Base-by-base conservation (phyloP, 2,888 invertebrate genomes). In the Netelia inedita region DNA sequence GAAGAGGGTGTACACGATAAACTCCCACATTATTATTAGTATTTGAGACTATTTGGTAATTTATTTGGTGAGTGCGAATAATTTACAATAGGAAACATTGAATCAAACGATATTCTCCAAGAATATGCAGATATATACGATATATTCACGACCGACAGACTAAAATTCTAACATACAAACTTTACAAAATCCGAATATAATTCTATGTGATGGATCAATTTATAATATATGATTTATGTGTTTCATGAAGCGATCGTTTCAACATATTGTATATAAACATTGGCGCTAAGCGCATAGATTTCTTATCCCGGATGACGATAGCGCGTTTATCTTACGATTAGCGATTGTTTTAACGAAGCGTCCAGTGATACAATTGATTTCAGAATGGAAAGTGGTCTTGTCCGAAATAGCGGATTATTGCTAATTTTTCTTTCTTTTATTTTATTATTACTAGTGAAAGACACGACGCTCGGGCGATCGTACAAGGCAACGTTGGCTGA, bases 171-270 rank as follows among this genome's bases (percentile, higher is more conserved):
- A 88, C 82, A 89, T 91, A 90, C 89, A 91, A 91, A 91, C 79
- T 84, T 91, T 91, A 91, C 87, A 91, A 91, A 91, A 91, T 88
- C 76, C 87, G 80, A 88, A 85, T 81, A 73, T 69, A 83, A 82
- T 59, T 21, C 82, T 82, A 78, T 65, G 69, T 79, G 68, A 82
- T 85, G 46, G 63, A 55, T 72, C 50, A 79, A 79, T 75, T 53
- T 78, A 63, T 80, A 80, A 78, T 82, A 79, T 80, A 78, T 63
- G 35, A 53, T 63, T 69, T 63, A 41, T 81, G 69, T 63, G 50
- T 81, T 43, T 73, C 6, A 80, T 81, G 73, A 76, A 83, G 14
- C 10, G 75, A 85, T 86, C 43, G 19, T 63, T 63, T 83, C 53
- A 53, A 74, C 9, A 53, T 50, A 14, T 53, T 66, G 43, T 28